phyloP scores from a whole-genome alignment of 2,113 vertebrate genomes.

The Percina caprodes region DNA sequence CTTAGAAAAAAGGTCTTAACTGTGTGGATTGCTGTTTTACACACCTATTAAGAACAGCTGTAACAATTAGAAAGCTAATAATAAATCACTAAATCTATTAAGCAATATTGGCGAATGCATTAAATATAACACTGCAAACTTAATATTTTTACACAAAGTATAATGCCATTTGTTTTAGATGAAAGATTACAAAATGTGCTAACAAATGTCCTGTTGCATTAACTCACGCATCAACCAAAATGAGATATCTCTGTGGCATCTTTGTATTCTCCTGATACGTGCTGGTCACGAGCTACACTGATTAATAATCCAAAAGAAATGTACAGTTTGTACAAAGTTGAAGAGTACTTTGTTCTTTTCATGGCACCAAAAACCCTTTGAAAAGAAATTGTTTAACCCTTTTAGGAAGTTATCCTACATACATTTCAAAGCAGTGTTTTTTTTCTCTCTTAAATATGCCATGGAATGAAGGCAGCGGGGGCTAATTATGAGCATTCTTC shows the following conservation, averaged over 20 bases:
- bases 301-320: slow-evolving; percentile 58
- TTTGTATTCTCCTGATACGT: slow-evolving; percentile 4
- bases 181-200: not conserved
- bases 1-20: not conserved
- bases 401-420: slow-evolving; percentile 90
- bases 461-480: slow-evolving; percentile 89
- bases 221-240: not conserved
- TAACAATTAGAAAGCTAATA: not conserved
- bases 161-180: not conserved
- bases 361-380: slow-evolving; percentile 53
- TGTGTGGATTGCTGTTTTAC: not conserved
- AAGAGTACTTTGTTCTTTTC: slow-evolving; percentile 66
- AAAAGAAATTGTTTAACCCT: slow-evolving; percentile 79
- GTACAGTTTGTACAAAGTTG: slow-evolving; percentile 36
- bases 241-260: slow-evolving; percentile 18
- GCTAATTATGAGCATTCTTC: slow-evolving; percentile 98
- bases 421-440: slow-evolving; percentile 87
- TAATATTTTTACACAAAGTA: not conserved
- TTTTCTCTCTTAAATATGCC: slow-evolving; percentile 87
- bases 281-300: slow-evolving; percentile 38
- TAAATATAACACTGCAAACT: not conserved
- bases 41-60: not conserved
- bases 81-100: not conserved
- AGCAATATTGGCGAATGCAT: not conserved
- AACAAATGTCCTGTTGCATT: not conserved